Evolutionary conservation across 2,797 vertebrate genomes (phyloP).

Genomic region (Gorsachius magnificus): DNA sequence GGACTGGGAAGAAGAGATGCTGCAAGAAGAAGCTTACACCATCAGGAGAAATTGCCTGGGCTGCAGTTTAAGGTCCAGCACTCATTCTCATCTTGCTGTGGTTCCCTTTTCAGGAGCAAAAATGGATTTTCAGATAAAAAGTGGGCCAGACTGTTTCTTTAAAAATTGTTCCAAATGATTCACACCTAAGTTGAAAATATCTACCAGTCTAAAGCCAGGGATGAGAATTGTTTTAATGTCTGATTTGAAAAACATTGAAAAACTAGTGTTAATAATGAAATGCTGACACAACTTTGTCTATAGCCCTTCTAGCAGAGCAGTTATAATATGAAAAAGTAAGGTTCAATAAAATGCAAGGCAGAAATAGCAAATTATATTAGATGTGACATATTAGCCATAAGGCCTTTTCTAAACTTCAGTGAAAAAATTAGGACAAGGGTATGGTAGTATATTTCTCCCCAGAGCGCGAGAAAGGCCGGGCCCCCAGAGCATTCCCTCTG

Average conservation of each 20-base stretch:
- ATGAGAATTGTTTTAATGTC: conserved; percentile 20
- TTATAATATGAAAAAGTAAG: conserved; percentile 66
- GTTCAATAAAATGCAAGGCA: conserved; percentile 67
- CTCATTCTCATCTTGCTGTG: background rate
- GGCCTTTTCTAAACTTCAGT: conserved; percentile 60
- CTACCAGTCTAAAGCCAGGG: background rate
- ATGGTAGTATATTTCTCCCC: conserved; percentile 59
- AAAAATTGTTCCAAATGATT: background rate
- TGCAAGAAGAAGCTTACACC: background rate
- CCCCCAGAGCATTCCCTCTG: conserved; percentile 48
- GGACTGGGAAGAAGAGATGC: background rate
- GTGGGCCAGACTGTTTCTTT: background rate
- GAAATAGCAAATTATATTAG: conserved; percentile 70
- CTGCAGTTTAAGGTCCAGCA: background rate
- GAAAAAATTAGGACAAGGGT: conserved; percentile 68
- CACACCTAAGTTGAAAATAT: conserved; percentile 14
- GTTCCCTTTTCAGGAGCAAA: background rate
- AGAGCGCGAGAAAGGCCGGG: conserved; percentile 39
- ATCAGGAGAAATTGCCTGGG: background rate
- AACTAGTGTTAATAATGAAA: conserved; percentile 60
- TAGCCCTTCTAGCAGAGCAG: conserved; percentile 47
- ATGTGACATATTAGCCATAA: conserved; percentile 69
- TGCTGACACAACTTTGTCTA: conserved; percentile 62
- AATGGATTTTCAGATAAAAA: background rate
- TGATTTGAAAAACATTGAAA: conserved; percentile 66